These are phyloP conservation scores for Crematogaster levior DNA, from an alignment of 2,888 invertebrate genomes.

Conservation along the genomic window DNA sequence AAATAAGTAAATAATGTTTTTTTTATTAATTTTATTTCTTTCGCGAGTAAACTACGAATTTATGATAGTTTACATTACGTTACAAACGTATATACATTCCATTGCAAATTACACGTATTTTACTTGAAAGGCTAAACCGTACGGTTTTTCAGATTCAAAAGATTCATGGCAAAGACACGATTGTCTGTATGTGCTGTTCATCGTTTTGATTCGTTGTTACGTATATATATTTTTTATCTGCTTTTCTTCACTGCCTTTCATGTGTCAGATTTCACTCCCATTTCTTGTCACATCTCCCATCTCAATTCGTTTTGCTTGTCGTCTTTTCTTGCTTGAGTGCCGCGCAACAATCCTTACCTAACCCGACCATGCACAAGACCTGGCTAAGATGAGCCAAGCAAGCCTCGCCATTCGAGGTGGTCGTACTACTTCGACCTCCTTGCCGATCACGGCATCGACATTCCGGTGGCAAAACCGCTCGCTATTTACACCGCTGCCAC, in stretches of 20 bases:
- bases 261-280: conserved; percentile 55
- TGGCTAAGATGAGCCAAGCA: conserved; percentile 63
- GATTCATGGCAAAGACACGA: background rate
- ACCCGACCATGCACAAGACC: conserved; percentile 64
- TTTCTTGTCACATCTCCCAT: conserved; percentile 56
- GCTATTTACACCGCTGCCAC: conserved; percentile 66
- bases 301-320: conserved; percentile 55
- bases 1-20: background rate
- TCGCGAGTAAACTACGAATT: background rate
- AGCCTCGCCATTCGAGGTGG: conserved; percentile 69
- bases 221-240: conserved; percentile 37
- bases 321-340: conserved; percentile 46
- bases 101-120: background rate
- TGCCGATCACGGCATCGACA: conserved; percentile 54
- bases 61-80: background rate
- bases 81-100: background rate
- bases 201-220: conserved; percentile 27
- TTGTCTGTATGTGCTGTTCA: conserved; percentile 11
- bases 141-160: conserved; percentile 15
- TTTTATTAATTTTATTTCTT: background rate
- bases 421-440: conserved; percentile 69
- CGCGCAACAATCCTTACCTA: conserved; percentile 62
- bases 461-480: conserved; percentile 57
- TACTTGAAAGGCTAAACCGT: background rate
- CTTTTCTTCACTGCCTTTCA: conserved; percentile 59